Conservation (phyloP, 2,888 invertebrate genomes). For the Chaetoderma sp. region DNA sequence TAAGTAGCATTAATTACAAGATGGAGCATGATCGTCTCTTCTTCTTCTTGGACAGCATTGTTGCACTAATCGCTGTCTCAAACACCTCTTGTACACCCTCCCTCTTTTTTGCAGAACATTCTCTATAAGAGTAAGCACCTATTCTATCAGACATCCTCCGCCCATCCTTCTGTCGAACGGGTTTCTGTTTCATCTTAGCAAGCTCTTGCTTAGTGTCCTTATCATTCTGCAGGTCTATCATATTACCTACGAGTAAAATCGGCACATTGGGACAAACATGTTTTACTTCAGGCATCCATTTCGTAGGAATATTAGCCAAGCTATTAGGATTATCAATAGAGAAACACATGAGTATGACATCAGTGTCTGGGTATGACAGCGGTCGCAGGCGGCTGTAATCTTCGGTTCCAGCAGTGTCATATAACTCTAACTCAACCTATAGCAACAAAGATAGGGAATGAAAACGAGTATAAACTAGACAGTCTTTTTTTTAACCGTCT, state of each 20-base stretch:
- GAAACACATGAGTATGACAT: constrained; percentile 99
- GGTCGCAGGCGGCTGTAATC: constrained; percentile 95
- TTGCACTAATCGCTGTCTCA: constrained; percentile 97
- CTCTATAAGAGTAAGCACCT: constrained; percentile 96
- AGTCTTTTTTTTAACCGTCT: too few species aligned
- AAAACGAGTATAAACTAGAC: too few species aligned
- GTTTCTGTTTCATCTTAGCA: constrained; percentile 98
- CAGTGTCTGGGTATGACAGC: constrained; percentile 95
- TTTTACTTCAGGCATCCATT: constrained; percentile 93
- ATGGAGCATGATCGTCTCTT: constrained; percentile 65
- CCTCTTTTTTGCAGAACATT: constrained; percentile 99
- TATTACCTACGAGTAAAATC: constrained; percentile 97
- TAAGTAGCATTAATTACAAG: too few species aligned
- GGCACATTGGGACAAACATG: constrained; percentile 99
- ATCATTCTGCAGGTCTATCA: constrained; percentile 91
- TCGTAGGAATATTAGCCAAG: constrained; percentile 97
- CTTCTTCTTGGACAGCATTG: constrained; percentile 83
- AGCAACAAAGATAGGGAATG: constrained; percentile 21
- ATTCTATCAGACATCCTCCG: constrained; percentile 98
- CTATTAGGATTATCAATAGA: constrained; percentile 98
- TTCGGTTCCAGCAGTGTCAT: constrained; percentile 98
- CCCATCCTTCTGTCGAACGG: constrained; percentile 96
- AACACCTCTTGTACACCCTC: constrained; percentile 99
- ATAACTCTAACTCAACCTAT: constrained; percentile 72
- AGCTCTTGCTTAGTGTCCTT: constrained; percentile 83